Conservation (phyloP, 1,140 invertebrate genomes). For the Leguminivora glycinivorella region DNA sequence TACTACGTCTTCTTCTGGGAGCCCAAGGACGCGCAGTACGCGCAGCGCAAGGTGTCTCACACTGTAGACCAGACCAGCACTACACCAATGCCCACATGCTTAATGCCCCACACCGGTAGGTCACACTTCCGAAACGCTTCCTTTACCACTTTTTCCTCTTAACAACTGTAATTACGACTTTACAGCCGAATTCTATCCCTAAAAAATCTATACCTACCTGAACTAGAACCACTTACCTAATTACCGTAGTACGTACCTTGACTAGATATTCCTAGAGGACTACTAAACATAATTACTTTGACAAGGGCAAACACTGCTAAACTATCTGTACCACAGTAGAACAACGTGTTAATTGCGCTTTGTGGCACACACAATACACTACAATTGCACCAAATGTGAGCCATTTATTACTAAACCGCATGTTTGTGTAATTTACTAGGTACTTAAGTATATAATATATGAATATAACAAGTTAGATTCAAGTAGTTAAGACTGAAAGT, state of each 20-base stretch:
- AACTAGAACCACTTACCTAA: constrained; percentile 12
- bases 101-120: constrained; percentile 78
- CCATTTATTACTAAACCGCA: background rate
- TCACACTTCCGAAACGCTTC: constrained; percentile 65
- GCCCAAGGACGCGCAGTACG: constrained; percentile 81
- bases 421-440: constrained; percentile 20
- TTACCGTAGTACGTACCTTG: constrained; percentile 10
- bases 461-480: no score
- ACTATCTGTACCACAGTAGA: constrained; percentile 14
- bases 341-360: background rate
- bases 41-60: constrained; percentile 74
- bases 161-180: constrained; percentile 29
- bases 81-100: constrained; percentile 77
- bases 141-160: constrained; percentile 31
- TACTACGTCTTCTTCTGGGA: constrained; percentile 99
- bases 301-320: constrained; percentile 20
- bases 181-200: constrained; percentile 24
- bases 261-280: constrained; percentile 11
- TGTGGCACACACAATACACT: constrained; percentile 16
- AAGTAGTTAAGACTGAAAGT: no score
- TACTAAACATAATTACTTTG: constrained; percentile 22
- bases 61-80: constrained; percentile 72
- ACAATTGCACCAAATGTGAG: constrained; percentile 6
- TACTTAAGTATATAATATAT: no score
- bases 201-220: background rate